These are phyloP conservation scores for Paraescarpia echinospica DNA, from an alignment of 1,140 invertebrate species.

Conservation along the genomic window DNA sequence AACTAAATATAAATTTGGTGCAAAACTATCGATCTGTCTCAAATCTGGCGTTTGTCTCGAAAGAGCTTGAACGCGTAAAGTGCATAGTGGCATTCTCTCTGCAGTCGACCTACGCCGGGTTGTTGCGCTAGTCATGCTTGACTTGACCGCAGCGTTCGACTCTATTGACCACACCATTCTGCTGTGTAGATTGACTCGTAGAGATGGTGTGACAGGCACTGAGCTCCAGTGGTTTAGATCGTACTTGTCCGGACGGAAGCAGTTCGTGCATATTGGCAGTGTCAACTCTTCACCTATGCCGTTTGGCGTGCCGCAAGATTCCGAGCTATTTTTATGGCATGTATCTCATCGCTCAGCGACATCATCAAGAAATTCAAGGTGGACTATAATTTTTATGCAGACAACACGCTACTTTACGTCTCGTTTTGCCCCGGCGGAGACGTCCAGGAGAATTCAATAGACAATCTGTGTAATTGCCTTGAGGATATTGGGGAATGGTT, in stretches of 20 bases:
- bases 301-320: no score
- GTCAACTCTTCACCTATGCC: no score
- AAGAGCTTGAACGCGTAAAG: no score
- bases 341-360: neutral
- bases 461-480: neutral
- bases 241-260: neutral
- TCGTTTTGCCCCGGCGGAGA: neutral
- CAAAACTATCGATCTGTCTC: constrained; percentile 12
- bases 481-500: neutral
- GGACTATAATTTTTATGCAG: neutral
- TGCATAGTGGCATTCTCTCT: no score
- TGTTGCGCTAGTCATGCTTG: neutral
- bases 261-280: no score
- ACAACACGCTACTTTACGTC: neutral
- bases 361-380: neutral
- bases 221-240: no score
- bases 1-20: no score
- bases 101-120: no score
- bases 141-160: neutral
- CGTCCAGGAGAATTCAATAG: neutral
- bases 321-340: neutral
- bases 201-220: no score
- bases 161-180: no score
- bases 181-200: no score
- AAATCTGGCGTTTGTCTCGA: no score